Conservation (phyloP, 1,140 invertebrate species). For the Scaptomyza montana region DNA sequence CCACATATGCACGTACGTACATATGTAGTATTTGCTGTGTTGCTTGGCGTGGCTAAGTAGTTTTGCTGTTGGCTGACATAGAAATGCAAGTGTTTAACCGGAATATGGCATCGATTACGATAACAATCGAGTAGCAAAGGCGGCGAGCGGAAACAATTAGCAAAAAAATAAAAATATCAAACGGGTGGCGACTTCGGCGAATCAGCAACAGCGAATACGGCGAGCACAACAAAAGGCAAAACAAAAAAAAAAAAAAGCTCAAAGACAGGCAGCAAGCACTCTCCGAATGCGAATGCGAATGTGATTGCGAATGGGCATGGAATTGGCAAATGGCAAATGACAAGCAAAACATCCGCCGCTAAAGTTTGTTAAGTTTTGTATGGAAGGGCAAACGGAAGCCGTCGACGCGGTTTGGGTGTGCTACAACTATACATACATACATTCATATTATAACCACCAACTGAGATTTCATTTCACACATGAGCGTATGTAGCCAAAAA, state of each 20-base stretch:
- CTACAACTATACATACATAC: too few relatives aligned
- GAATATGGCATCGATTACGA: constrained; percentile 59
- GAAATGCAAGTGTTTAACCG: constrained; percentile 59
- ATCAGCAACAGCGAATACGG: constrained; percentile 61
- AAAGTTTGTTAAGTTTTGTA: not conserved
- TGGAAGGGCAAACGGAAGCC: constrained; percentile 53
- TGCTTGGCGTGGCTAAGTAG: not conserved
- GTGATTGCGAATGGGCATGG: constrained; percentile 43
- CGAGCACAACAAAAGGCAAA: constrained; percentile 69
- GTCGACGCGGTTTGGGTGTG: not conserved
- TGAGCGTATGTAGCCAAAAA: not conserved
- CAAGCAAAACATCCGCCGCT: constrained; percentile 52
- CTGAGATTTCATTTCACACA: constrained; percentile 46
- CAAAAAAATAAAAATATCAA: not conserved
- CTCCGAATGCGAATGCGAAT: constrained; percentile 43
- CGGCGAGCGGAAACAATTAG: constrained; percentile 47
- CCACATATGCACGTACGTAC: constrained; percentile 57
- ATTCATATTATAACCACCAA: constrained; percentile 1
- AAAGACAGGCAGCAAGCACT: constrained; percentile 1
- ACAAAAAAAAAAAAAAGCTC: constrained; percentile 17
- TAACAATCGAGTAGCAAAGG: constrained; percentile 50
- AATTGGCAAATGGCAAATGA: constrained; percentile 41
- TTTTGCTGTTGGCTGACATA: constrained; percentile 50
- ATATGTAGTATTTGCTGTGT: too few relatives aligned
- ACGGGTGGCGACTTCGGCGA: constrained; percentile 29